Percentiles rank a stretch among this genome's conserved stretches.
These are phyloP conservation scores for Rhagonycha fulva DNA, from an alignment of 2,888 invertebrate genomes.

Conservation along the genomic window DNA sequence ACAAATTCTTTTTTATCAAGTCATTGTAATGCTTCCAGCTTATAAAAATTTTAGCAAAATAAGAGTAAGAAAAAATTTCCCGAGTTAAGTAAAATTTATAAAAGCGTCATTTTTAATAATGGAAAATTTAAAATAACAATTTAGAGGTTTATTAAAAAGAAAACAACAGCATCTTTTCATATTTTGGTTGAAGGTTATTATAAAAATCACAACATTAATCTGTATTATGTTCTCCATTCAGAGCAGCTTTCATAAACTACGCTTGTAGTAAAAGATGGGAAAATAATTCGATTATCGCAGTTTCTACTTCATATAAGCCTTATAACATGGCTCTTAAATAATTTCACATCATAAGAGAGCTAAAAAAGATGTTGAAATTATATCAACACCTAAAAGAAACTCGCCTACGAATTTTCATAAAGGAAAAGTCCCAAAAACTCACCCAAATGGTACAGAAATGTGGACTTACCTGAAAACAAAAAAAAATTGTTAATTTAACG, in stretches of 20 bases:
- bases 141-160: background rate
- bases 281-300: slow-evolving; percentile 23
- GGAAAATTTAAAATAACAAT: background rate
- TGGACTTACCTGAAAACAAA: background rate
- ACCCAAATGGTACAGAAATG: background rate
- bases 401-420: background rate
- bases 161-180: background rate
- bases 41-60: background rate
- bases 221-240: slow-evolving; percentile 11
- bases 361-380: background rate
- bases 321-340: slow-evolving; percentile 6
- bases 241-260: background rate
- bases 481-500: background rate
- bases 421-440: background rate
- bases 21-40: background rate
- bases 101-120: background rate
- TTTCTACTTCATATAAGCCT: slow-evolving; percentile 24
- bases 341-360: background rate
- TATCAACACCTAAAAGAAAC: background rate
- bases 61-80: background rate
- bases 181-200: background rate
- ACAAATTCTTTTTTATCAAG: background rate
- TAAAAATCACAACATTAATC: slow-evolving; percentile 7
- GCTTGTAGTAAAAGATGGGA: slow-evolving; percentile 16
- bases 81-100: background rate